Percentiles rank a stretch among this genome's conserved stretches.
These are phyloP conservation scores for Escarpia spicata DNA, from an alignment of 2,888 invertebrate genomes.

Conservation along the genomic window DNA sequence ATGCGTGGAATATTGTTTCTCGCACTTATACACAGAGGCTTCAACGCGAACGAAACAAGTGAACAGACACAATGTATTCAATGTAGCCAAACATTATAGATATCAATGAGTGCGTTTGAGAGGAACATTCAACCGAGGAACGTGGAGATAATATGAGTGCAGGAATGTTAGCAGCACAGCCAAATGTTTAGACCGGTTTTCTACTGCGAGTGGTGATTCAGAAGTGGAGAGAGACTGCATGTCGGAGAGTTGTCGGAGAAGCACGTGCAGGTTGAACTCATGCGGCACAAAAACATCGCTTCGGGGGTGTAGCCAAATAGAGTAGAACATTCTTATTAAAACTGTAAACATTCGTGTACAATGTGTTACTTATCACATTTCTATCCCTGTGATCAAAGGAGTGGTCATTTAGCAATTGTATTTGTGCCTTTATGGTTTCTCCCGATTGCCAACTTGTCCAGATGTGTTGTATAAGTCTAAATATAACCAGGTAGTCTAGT, in stretches of 20 bases:
- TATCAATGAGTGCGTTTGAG: background rate
- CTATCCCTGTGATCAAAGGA: no score
- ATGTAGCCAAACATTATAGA: background rate
- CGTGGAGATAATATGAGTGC: background rate
- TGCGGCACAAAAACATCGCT: background rate
- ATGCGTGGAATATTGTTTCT: slow-evolving; percentile 92
- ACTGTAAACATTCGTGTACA: background rate
- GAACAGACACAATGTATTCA: background rate
- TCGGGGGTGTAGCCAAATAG: background rate
- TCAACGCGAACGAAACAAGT: slow-evolving; percentile 74
- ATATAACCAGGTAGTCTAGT: background rate
- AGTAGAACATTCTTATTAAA: slow-evolving; percentile 1
- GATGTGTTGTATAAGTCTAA: background rate
- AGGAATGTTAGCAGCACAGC: background rate
- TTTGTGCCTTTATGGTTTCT: background rate
- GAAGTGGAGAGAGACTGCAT: background rate
- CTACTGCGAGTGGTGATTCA: background rate
- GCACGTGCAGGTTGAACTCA: background rate
- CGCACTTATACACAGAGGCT: slow-evolving; percentile 87
- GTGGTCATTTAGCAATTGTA: background rate
- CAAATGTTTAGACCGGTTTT: background rate
- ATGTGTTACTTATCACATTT: background rate
- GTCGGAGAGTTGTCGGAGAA: background rate
- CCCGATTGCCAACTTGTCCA: background rate
- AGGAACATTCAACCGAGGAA: background rate